Evolutionary conservation across 2,888 invertebrate species (phyloP).

Genomic region (Ornithoptera priamus): DNA sequence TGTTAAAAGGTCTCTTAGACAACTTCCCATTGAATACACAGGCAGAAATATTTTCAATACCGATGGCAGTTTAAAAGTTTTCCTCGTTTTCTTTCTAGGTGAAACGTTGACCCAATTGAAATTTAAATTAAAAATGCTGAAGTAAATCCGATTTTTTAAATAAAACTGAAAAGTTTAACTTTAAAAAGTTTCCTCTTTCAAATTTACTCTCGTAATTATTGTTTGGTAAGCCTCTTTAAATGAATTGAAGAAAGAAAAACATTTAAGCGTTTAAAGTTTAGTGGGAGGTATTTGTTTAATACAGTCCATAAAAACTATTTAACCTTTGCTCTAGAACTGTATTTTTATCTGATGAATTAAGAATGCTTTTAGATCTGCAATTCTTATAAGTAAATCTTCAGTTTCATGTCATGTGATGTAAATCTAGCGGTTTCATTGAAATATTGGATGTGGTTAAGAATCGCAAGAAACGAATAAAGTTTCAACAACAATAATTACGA

Average conservation of each 20-base stretch:
- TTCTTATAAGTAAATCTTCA: not conserved
- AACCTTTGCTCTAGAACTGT: not conserved
- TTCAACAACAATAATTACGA: too few relatives aligned
- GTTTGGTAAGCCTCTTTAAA: not conserved
- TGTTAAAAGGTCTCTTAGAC: too few relatives aligned
- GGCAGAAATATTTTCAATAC: not conserved
- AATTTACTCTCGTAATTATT: not conserved
- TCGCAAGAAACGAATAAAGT: too few relatives aligned
- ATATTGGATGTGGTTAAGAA: too few relatives aligned
- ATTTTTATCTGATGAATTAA: not conserved
- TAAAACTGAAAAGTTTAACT: not conserved
- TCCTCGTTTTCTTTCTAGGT: not conserved
- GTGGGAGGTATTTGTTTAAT: not conserved
- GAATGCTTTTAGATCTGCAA: not conserved
- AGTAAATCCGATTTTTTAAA: not conserved
- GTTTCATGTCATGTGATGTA: not conserved
- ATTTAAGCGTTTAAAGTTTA: not conserved
- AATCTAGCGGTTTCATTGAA: too few relatives aligned
- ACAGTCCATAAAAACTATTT: not conserved
- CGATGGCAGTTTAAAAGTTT: not conserved
- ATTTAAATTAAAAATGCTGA: not conserved
- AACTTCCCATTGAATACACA: too few relatives aligned
- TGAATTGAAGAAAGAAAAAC: not conserved
- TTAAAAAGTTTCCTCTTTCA: not conserved
- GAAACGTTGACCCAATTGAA: not conserved